Evolutionary conservation across 2,797 vertebrate genomes (phyloP).

Genomic region (Etheostoma nigrum): DNA sequence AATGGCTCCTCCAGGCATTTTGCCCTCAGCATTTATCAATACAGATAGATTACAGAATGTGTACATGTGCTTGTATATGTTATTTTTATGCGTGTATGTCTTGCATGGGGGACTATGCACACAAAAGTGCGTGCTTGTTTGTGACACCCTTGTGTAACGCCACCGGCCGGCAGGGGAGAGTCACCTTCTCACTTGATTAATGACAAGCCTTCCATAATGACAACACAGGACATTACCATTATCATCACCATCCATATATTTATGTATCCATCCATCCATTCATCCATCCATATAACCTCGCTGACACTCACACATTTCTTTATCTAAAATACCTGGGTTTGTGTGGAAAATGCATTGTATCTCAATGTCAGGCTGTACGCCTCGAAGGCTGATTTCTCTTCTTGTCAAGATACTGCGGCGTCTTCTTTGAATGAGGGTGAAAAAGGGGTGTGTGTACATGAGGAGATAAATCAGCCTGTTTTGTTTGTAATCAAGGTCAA

Average conservation of each 20-base stretch:
- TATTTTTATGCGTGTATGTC: not conserved
- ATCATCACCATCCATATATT: slow-evolving; percentile 59
- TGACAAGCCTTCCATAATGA: slow-evolving; percentile 60
- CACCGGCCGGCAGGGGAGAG: slow-evolving; percentile 61
- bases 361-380: slow-evolving; percentile 57
- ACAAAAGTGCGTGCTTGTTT: not conserved
- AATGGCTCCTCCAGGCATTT: not conserved
- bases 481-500: slow-evolving; percentile 74
- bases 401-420: slow-evolving; percentile 72
- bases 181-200: slow-evolving; percentile 71
- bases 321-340: slow-evolving; percentile 54
- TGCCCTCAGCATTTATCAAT: not conserved
- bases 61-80: not conserved
- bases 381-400: slow-evolving; percentile 68
- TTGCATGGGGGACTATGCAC: not conserved
- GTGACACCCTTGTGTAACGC: slow-evolving; percentile 61
- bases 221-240: slow-evolving; percentile 65
- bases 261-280: slow-evolving; percentile 35
- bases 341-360: slow-evolving; percentile 35
- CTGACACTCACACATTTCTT: slow-evolving; percentile 31
- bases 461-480: slow-evolving; percentile 68
- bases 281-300: slow-evolving; percentile 33
- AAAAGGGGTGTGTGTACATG: slow-evolving; percentile 21
- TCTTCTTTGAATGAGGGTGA: slow-evolving; percentile 47
- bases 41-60: not conserved